phyloP scores from a whole-genome alignment of 2,888 invertebrate genomes.

The Electrophaes corylata region DNA sequence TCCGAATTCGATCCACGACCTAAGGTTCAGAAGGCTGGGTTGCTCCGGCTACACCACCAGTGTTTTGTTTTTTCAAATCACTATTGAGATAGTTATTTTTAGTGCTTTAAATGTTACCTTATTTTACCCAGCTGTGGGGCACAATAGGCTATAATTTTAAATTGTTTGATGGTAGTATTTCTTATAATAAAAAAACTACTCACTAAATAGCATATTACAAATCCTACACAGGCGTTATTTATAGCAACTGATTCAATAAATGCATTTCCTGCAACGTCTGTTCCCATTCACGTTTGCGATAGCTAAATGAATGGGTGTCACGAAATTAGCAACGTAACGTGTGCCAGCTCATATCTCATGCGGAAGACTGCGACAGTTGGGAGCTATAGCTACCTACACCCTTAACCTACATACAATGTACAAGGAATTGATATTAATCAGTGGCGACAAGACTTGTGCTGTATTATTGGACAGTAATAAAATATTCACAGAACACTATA shows the following conservation, averaged over 20 bases:
- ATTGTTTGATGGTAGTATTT: no score
- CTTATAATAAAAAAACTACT: no score
- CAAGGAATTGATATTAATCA: slow-evolving; percentile 31
- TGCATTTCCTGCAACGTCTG: slow-evolving; percentile 56
- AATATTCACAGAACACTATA: neutral
- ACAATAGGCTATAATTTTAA: no score
- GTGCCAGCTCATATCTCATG: slow-evolving; percentile 79
- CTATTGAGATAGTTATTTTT: no score
- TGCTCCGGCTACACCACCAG: no score
- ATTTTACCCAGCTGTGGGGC: no score
- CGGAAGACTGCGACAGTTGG: slow-evolving; percentile 63
- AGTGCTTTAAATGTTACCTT: no score
- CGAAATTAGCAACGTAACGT: slow-evolving; percentile 75
- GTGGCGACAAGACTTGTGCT: slow-evolving; percentile 17
- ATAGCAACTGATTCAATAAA: slow-evolving; percentile 43
- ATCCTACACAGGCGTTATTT: slow-evolving; percentile 2
- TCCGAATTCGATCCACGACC: no score
- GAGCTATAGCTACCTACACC: slow-evolving; percentile 22
- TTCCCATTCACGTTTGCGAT: slow-evolving; percentile 74
- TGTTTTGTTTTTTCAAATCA: no score
- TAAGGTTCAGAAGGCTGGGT: no score
- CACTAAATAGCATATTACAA: neutral
- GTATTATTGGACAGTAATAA: slow-evolving; percentile 17
- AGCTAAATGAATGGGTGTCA: slow-evolving; percentile 77
- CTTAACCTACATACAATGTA: slow-evolving; percentile 23